Base-by-base conservation (phyloP, 2,113 vertebrate genomes). In the Microcebus lehilahytsara region DNA sequence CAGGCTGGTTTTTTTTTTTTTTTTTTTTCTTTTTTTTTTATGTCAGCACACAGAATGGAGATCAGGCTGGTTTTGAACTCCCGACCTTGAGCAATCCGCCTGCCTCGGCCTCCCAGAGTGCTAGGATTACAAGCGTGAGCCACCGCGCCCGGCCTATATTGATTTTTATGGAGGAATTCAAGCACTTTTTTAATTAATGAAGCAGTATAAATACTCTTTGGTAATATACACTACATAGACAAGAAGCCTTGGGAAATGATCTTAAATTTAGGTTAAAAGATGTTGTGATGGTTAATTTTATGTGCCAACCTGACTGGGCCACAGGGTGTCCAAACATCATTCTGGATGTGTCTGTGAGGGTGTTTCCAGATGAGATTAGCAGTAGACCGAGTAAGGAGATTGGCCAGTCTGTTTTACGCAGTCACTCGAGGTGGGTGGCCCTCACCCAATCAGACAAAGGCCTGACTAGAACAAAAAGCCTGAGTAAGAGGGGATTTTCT, bases 181-280 rank as follows among this genome's bases (percentile, higher is more conserved):
- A 95, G 66, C 13, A 78, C 13, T 79, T 42, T 30, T 69, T 91
- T 32, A 40, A 83, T 92, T 49, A 80, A 60, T 69, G 32, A 62
- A 96, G 10, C 62, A 94, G 90, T 25, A 1, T 67, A 89, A 96
- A 19, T 46, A 91, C 22, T 72, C 53, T 93, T 96, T 81, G n/a
- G 8, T 80, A 93, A 81, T 95, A 75, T 78, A 74, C 94, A 25
- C 40, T 56, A 67, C 30, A 34, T 0, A 49, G 74, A 86, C 53
- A 69, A n/a, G 34, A 91, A 95, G 27, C 5, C 16, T 86, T 72
- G 40, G 56, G 74, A 83, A 86, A 93, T 46, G 2, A 85, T 87
- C 58, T 94, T 86, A 78, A 89, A 89, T 72, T 42, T 56, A 40
- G 12, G 51, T 72, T 53, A 66, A 78, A 96, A 81, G 16, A 91